Percentiles rank a stretch among this genome's conserved stretches.
These are phyloP conservation scores for Struthio camelus DNA, from an alignment of 2,113 vertebrate genomes.

Conservation along the genomic window DNA sequence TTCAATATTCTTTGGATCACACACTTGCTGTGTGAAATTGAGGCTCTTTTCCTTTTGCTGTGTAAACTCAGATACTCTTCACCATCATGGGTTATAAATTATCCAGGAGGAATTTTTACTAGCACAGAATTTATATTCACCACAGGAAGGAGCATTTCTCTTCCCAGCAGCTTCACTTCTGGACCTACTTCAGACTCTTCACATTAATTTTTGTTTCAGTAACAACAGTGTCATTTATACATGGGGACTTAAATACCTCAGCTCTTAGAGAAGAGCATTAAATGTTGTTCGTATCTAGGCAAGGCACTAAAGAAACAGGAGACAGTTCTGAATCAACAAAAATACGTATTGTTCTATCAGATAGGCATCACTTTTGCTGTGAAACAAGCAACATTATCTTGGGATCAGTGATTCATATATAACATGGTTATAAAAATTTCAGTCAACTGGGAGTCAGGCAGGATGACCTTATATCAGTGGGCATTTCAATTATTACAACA, in stretches of 20 bases:
- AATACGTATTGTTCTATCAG: background rate
- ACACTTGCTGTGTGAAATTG: background rate
- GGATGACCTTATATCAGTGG: background rate
- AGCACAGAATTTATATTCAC: background rate
- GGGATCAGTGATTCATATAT: background rate
- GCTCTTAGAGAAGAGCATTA: no score
- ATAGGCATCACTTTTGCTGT: background rate
- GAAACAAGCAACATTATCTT: background rate
- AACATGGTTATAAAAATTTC: background rate
- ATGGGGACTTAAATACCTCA: no score
- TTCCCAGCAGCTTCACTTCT: background rate
- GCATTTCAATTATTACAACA: background rate
- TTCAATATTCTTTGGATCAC: conserved; percentile 16
- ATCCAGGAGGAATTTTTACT: background rate
- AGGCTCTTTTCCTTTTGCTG: background rate
- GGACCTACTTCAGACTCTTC: background rate
- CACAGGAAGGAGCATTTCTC: background rate
- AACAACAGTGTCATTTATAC: background rate
- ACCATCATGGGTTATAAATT: background rate
- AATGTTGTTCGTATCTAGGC: no score
- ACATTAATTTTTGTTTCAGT: background rate
- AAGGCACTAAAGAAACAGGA: no score
- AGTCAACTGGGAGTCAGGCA: background rate
- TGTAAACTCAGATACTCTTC: background rate
- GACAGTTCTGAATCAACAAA: no score